Percentiles rank a stretch among this genome's conserved stretches.
Conservation (phyloP, 2,113 vertebrate species). For the Ardeotis arabs region DNA sequence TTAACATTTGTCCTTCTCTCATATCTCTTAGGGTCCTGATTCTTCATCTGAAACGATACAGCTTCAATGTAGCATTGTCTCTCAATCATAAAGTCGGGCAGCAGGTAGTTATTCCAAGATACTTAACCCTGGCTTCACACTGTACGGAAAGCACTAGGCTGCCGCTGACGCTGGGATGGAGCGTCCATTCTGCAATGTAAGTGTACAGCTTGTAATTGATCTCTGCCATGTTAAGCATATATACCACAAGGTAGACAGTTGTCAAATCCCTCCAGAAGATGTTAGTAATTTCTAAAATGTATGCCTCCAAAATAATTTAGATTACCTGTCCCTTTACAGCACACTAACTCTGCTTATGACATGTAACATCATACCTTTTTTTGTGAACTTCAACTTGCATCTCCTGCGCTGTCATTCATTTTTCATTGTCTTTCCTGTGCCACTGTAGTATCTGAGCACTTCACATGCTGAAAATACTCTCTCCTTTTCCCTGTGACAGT, state of each 20-base stretch:
- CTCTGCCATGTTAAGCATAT: neutral
- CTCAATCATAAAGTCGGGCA: slow-evolving; percentile 97
- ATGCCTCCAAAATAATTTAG: neutral
- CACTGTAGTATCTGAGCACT: neutral
- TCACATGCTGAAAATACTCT: neutral
- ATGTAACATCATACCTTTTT: neutral
- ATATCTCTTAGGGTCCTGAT: slow-evolving; percentile 86
- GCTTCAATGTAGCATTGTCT: slow-evolving; percentile 94
- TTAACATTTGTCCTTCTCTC: neutral
- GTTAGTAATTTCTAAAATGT: neutral
- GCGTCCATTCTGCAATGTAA: slow-evolving; percentile 82
- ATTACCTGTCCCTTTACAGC: neutral
- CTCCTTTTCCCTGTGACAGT: neutral
- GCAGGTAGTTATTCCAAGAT: slow-evolving; percentile 94
- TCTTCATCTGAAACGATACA: slow-evolving; percentile 97
- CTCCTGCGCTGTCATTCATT: neutral
- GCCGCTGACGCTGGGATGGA: slow-evolving; percentile 87
- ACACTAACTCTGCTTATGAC: neutral
- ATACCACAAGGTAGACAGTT: neutral
- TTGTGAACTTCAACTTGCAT: neutral
- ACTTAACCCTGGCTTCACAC: slow-evolving; percentile 90
- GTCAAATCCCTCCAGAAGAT: neutral
- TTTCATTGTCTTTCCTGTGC: neutral
- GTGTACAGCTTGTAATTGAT: neutral
- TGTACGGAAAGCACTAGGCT: slow-evolving; percentile 89